Evolutionary conservation across 2,113 vertebrate genomes (phyloP).

Genomic region (Tylochromis polylepis): DNA sequence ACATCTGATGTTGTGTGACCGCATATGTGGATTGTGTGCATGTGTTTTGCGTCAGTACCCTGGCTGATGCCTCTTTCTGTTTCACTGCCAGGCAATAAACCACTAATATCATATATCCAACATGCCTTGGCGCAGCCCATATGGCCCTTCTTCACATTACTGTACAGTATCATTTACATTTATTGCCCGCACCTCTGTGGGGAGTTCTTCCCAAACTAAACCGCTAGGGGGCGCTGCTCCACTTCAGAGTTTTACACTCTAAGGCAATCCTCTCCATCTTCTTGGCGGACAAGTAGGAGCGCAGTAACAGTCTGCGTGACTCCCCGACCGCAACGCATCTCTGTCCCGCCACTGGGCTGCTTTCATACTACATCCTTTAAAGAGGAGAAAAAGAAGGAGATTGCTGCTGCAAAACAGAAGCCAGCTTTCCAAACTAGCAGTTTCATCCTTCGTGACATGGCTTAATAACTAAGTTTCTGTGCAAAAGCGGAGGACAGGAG

Average conservation of each 20-base stretch:
- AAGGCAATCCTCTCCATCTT: constrained; percentile 1
- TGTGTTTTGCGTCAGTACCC: background rate
- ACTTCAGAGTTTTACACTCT: constrained; percentile 6
- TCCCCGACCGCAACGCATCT: constrained; percentile 43
- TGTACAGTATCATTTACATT: constrained; percentile 26
- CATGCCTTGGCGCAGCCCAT: constrained; percentile 12
- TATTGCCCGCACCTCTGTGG: background rate
- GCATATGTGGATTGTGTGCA: background rate
- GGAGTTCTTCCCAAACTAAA: background rate
- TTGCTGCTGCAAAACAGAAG: background rate
- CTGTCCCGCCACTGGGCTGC: constrained; percentile 39
- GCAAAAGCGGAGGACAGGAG: constrained; percentile 7
- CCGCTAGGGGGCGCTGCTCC: constrained; percentile 53
- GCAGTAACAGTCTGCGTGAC: constrained; percentile 44
- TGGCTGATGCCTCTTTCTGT: background rate
- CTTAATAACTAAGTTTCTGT: constrained; percentile 49
- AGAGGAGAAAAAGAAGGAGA: constrained; percentile 12
- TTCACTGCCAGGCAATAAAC: background rate
- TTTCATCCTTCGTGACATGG: background rate
- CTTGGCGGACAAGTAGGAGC: constrained; percentile 27
- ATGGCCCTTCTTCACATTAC: constrained; percentile 9
- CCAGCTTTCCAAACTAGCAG: background rate
- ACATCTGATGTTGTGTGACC: background rate
- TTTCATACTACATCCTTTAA: background rate
- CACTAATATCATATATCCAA: constrained; percentile 24